Evolutionary conservation across 2,113 vertebrate species (phyloP).

Genomic region (Rostratula benghalensis): DNA sequence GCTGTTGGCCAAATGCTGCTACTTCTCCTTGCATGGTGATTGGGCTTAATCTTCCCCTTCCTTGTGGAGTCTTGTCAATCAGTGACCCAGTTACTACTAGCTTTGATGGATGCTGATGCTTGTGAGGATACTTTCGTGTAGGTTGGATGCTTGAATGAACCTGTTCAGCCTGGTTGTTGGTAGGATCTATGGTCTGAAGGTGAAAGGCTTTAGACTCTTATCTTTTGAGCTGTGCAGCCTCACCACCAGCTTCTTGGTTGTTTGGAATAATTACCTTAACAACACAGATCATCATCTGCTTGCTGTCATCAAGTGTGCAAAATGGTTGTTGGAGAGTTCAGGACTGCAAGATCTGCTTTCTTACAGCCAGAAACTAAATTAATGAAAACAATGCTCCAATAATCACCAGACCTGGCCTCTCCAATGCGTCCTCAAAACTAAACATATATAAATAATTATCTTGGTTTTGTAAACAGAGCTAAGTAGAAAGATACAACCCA

Average conservation of each 20-base stretch:
- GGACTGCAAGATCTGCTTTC: background rate
- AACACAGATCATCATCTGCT: background rate
- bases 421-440: slow-evolving; percentile 19
- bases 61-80: background rate
- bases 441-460: background rate
- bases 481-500: background rate
- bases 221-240: background rate
- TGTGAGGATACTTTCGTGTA: background rate
- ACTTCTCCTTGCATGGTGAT: background rate
- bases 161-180: slow-evolving; percentile 13
- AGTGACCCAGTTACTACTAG: background rate
- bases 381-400: background rate
- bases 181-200: background rate
- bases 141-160: slow-evolving; percentile 8
- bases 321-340: background rate
- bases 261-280: slow-evolving; percentile 26
- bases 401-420: background rate
- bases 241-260: background rate
- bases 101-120: background rate
- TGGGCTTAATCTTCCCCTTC: background rate
- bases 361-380: slow-evolving; percentile 2
- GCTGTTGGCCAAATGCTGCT: no score
- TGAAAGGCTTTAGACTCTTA: slow-evolving; percentile 7
- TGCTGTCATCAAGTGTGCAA: background rate
- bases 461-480: slow-evolving; percentile 20